Conservation (phyloP, 2,888 invertebrate genomes). For the Lycia hirtaria region DNA sequence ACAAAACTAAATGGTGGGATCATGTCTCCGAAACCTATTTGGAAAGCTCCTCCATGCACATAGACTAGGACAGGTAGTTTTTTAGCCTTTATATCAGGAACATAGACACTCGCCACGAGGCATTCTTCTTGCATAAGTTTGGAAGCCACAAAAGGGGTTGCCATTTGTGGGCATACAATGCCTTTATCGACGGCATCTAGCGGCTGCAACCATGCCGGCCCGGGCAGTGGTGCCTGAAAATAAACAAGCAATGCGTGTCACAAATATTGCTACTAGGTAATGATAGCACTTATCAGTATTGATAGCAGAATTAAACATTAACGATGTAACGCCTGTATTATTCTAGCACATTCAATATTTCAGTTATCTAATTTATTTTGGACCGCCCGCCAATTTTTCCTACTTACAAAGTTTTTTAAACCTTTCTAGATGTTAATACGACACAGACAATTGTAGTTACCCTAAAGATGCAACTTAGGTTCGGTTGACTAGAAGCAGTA, state of each 20-base stretch:
- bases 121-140: slow-evolving; percentile 58
- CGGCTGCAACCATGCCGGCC: slow-evolving; percentile 47
- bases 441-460: no score
- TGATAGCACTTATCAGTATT: neutral
- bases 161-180: slow-evolving; percentile 48
- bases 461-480: no score
- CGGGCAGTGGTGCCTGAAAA: slow-evolving; percentile 54
- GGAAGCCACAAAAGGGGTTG: neutral
- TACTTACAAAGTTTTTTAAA: no score
- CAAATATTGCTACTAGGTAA: neutral
- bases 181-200: slow-evolving; percentile 47
- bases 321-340: neutral
- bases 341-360: neutral
- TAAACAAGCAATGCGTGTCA: neutral
- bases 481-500: no score
- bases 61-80: slow-evolving; percentile 52
- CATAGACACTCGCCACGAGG: slow-evolving; percentile 66
- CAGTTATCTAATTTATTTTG: no score
- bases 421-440: no score
- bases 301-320: neutral
- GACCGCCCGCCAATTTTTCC: no score
- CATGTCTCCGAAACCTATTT: slow-evolving; percentile 45
- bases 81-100: slow-evolving; percentile 55
- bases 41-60: slow-evolving; percentile 56
- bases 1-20: slow-evolving; percentile 40